Evolutionary conservation across 1,140 invertebrate species (phyloP), one percentile per base, ranked within the genome.

Genomic region (Cephus cinctus): DNA sequence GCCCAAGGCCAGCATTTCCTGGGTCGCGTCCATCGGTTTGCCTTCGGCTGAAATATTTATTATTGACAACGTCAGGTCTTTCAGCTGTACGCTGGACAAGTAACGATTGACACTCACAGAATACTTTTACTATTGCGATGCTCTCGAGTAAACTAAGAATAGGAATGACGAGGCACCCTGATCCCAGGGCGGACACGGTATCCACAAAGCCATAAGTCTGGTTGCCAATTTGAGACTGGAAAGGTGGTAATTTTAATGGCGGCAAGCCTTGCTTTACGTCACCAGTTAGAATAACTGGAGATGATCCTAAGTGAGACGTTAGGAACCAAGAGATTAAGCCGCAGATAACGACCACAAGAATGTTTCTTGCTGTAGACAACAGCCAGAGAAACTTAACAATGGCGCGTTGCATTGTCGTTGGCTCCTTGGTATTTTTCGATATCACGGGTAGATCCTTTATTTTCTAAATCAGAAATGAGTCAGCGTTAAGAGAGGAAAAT

Each of bases 111-210:
- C 39, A 63, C 81, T 84, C 66, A 86, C 84, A 81, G 63, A 91
- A 92, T 2, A 88, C 87, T 80, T 92, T 91, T 5, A 87, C 88
- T 23, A 92, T 81, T 3, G 89, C 87, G 43, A 90, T 86, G 51
- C 87, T 86, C 71, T 92, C 89, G 19, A 91, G 71, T n/a, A 92
- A 83, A 21, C 87, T 86, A 16, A 92, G 71, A 19, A 92, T 63
- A 8, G 89, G 88, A 32, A 92, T 79, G n/a, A 92, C 83, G 43
- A 89, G 75, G 50, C 90, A 82, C n/a, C 86, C 88, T 4, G 86
- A 85, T 9, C 86, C 84, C 32, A 90, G 71, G 4, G 80, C 78
- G 3, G 82, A 81, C 1, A 84, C 74, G 77, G 89, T 84, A 45
- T 88, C 82, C 18, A 81, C 59, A 61, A 90, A 87, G 16, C 65